Base-by-base conservation (phyloP, 2,888 invertebrate genomes). In the Cremastinae sp. region DNA sequence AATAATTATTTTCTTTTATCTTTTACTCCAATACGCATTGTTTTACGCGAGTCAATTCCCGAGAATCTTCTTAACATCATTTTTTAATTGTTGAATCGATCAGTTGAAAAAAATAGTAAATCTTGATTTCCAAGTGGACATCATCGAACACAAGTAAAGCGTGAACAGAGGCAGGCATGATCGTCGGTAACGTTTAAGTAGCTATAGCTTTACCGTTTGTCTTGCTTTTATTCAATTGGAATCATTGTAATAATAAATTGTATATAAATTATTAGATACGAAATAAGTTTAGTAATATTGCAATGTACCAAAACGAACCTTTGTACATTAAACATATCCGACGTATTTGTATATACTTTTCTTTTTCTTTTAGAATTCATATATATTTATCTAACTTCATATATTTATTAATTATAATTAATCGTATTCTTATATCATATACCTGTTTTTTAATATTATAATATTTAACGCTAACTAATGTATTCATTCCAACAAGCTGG, bases 261-360 rank as follows among this genome's bases (percentile, higher is more conserved):
- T 72, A 76, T 77, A 61, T 74, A 80, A 79, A 79, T 71, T 72
- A 71, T 77, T 56, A 51, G 49, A 66, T 75, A 75, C 66, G 75
- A 75, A 75, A 75, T 75, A 64, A 75, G 55, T 62, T 39, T 66
- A 66, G 45, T 55, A 47, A 62, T 71, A 71, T 70, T 58, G 37
- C 83, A 84, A 83, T 84, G 86, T 85, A 87, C 86, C 83, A 83
- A 81, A 83, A 84, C 82, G 79, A 86, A 85, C 78, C 80, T 84
- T 83, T 85, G 83, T 85, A 83, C 83, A 84, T 82, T 80, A 80
- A 79, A 82, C 78, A 71, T 82, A 81, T 81, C 72, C 78, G 71
- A 53, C 71, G 70, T 75, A 53, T 35, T 78, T 71, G 55, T 73
- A 75, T 70, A 73, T 73, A 75, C 61, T 47, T 47, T 43, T 35